Evolutionary conservation across 37 sponge, comb jelly and placozoan genomes (phyloP), one percentile per base, ranked within the genome.

Genomic region (Tethya wilhelma): DNA sequence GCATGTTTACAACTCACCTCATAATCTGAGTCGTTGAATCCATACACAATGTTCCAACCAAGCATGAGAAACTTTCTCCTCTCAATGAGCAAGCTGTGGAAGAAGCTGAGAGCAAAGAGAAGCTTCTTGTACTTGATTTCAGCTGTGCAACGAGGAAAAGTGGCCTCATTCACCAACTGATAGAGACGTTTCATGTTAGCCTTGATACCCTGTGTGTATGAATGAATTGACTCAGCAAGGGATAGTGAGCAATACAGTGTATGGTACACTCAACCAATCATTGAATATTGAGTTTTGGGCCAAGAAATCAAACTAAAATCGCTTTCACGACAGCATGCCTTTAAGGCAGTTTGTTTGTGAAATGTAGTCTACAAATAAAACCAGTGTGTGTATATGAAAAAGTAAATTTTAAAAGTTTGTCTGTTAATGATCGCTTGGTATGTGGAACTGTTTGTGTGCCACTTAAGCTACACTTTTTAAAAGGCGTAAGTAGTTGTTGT

Each of bases 161-260:
- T 75, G 22, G 59, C 63, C 69, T 99, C 96, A 32, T 90, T 83
- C 36, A 99, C 79, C 56, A 94, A 56, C 77, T 93, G 93, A 66
- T 99, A 99, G 22, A 99, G 83, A 40, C 96, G 95, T 71, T 99
- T 99, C 97, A 99, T 99, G 86, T 99, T 99, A 37, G 99, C 99
- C 60, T 92, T 94, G 58, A 99, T 74, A 46, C 99, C 99, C 90
- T 91, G 60, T n/a, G n/a, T n/a, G n/a, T 19, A 22, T 32, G 49
- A 26, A 62, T 38, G 29, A 2, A 56, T 23, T 23, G 20, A 19
- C 29, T 19, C 23, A 29, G 28, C 4, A 59, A 11, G 17, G 55
- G 17, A 20, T 49, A 49, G 17, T 49, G 55, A 17, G 62, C 38
- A 30, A 31, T 38, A 31, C 67, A 11, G 6, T n/a, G n/a, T n/a